phyloP scores from a whole-genome alignment of 2,888 invertebrate genomes.

The Aporophyla nigra region DNA sequence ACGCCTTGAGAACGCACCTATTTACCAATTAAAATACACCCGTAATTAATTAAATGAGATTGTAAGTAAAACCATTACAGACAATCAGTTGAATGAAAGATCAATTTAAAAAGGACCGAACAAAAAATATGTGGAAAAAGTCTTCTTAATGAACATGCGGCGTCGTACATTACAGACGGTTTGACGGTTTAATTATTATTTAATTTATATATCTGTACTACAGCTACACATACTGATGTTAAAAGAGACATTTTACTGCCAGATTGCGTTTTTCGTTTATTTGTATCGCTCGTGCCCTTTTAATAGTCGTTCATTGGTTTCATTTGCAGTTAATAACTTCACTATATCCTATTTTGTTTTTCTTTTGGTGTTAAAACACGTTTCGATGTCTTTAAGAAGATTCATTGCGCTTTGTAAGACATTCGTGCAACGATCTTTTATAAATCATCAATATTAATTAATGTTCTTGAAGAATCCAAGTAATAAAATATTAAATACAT shows the following conservation, averaged over 20 bases:
- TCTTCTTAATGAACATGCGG: slow-evolving; percentile 69
- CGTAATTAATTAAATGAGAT: slow-evolving; percentile 58
- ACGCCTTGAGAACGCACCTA: slow-evolving; percentile 41
- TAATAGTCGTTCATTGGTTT: slow-evolving; percentile 38
- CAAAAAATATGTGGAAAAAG: slow-evolving; percentile 56
- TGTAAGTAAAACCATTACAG: slow-evolving; percentile 61
- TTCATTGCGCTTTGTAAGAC: neutral
- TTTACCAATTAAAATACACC: slow-evolving; percentile 58
- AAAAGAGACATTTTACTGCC: slow-evolving; percentile 57
- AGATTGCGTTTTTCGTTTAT: slow-evolving; percentile 48
- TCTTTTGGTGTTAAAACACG: neutral
- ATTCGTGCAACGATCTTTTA: neutral
- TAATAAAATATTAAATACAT: slow-evolving; percentile 21
- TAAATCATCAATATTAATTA: slow-evolving; percentile 11
- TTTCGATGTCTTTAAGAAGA: neutral
- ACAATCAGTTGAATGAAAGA: slow-evolving; percentile 63
- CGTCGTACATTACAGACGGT: slow-evolving; percentile 55
- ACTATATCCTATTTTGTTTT: neutral
- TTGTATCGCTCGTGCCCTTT: slow-evolving; percentile 38
- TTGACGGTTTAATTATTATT: slow-evolving; percentile 77
- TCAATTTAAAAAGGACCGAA: slow-evolving; percentile 62
- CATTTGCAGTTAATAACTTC: slow-evolving; percentile 43
- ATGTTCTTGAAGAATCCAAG: slow-evolving; percentile 2
- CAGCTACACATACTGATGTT: slow-evolving; percentile 48
- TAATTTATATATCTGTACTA: slow-evolving; percentile 70